Evolutionary conservation across 2,113 vertebrate species (phyloP).

Genomic region (Copsychus sechellarum): DNA sequence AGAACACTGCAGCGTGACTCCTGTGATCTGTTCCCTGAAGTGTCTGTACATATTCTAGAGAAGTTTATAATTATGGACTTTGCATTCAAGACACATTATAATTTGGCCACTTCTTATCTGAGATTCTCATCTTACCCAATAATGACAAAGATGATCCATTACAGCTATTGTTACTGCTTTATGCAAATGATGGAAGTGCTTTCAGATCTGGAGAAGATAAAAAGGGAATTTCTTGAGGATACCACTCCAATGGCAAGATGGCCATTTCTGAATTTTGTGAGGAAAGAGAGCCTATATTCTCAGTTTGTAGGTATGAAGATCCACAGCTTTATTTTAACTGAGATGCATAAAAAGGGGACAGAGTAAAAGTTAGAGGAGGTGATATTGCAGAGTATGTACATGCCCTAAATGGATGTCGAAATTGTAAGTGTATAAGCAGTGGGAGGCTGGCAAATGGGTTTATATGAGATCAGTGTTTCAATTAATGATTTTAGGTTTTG

Average conservation of each 20-base stretch:
- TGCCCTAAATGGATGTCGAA: neutral
- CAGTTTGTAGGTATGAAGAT: neutral
- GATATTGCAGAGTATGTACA: neutral
- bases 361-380: neutral
- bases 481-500: neutral
- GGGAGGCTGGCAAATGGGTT: neutral
- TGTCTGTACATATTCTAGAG: neutral
- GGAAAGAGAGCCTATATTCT: neutral
- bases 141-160: neutral
- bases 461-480: neutral
- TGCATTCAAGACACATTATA: neutral
- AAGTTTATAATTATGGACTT: neutral
- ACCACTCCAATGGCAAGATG: fast-evolving
- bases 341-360: neutral
- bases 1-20: neutral
- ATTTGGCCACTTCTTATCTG: neutral
- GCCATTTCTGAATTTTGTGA: neutral
- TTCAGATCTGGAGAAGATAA: neutral
- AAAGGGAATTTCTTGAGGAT: neutral
- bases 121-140: neutral
- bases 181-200: fast-evolving
- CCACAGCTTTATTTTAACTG: neutral
- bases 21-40: neutral
- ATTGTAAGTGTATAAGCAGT: neutral
- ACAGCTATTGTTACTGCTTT: neutral